phyloP scores from a whole-genome alignment of 2,888 invertebrate genomes.

The Boloria euphrosyne region DNA sequence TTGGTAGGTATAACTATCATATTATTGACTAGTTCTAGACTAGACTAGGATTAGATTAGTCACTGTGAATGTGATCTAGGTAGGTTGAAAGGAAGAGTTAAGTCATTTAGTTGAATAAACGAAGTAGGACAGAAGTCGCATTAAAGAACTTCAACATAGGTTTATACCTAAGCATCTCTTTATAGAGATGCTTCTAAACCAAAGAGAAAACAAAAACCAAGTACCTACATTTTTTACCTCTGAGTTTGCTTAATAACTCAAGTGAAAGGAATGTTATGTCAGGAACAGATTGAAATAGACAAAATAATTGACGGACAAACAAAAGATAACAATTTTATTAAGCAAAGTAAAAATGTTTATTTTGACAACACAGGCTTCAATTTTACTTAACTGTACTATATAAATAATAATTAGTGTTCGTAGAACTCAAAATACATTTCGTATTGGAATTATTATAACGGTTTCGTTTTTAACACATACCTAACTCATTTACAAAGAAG shows the following conservation, averaged over 20 bases:
- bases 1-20: neutral
- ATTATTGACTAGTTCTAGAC: neutral
- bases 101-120: constrained; percentile 17
- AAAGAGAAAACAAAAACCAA: neutral
- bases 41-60: neutral
- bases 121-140: constrained; percentile 9
- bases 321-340: constrained; percentile 31
- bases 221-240: neutral
- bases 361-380: too few relatives aligned
- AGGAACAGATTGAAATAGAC: constrained; percentile 1
- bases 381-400: too few relatives aligned
- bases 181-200: neutral
- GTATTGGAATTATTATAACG: neutral
- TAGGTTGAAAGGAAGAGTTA: constrained; percentile 15
- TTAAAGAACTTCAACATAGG: neutral
- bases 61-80: constrained; percentile 19
- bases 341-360: too few relatives aligned
- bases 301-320: constrained; percentile 7
- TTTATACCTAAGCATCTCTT: too few relatives aligned
- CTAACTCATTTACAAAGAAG: too few relatives aligned
- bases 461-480: too few relatives aligned
- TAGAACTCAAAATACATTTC: too few relatives aligned
- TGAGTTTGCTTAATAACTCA: constrained; percentile 44
- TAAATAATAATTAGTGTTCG: constrained; percentile 19
- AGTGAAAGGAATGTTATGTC: constrained; percentile 48